Base-by-base conservation (phyloP, 2,797 vertebrate genomes). In the Perdix hodgsoniae region DNA sequence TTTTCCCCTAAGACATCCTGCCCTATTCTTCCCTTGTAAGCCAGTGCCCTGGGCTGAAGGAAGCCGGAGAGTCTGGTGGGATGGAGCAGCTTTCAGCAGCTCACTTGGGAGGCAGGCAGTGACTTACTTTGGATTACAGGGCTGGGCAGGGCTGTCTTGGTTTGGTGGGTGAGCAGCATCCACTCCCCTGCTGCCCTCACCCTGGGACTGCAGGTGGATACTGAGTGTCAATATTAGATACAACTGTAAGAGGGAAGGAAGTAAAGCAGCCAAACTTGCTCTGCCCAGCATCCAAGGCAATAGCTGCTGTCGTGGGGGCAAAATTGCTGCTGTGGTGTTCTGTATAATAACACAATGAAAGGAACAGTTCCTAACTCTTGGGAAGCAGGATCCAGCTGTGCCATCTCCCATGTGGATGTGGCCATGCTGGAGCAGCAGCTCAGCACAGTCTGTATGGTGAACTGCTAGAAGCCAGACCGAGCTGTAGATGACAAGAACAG, bases 151-250 rank as follows among this genome's bases (percentile, higher is more conserved):
- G 18, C 35, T 33, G 54, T 16, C 49, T 50, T 56, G 56, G 40
- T 42, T 31, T 50, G 70, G n/a, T 6, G 10, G 31, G 4, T 2
- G 2, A 73, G 24, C 0, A 0, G 44, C 40, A 27, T 65, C 44
- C 0, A 0, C 40, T 16, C 26, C 40, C 6, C 42, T 27, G 0
- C 35, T 1, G 0, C 44, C 72, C 37, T 54, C 33, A 16, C n/a
- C 10, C 21, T 24, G n/a, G 31, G 11, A 9, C 50, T 65, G 11
- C 6, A 1, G 45, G 8, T 35, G 8, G 8, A 11, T 59, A 33
- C 37, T 13, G 33, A 94, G 66, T 70, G 74, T 37, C 18, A 27
- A 2, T 49, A 66, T 23, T 27, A 64, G 35, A 9, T 59, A 29
- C 39, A 35, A 21, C 17, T 18, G 3, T 6, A 9, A 0, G 0